Conservation (phyloP, 2,797 vertebrate species). For the Anguilla megastoma region DNA sequence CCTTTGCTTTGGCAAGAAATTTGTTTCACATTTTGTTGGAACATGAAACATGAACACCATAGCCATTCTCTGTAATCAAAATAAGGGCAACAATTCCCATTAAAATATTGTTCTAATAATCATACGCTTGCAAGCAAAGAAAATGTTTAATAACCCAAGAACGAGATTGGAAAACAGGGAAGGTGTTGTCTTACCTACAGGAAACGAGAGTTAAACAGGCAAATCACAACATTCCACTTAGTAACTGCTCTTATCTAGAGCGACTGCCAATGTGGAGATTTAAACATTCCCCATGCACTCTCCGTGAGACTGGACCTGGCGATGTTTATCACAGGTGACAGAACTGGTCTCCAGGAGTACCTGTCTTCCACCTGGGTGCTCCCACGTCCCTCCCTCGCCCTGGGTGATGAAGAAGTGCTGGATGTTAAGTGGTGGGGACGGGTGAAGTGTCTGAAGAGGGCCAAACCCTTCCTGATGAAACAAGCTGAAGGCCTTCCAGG, state of each 20-base stretch:
- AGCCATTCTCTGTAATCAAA: background rate
- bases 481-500: background rate
- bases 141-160: background rate
- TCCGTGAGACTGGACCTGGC: background rate
- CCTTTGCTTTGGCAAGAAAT: background rate
- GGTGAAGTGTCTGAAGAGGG: background rate
- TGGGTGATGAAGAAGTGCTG: conserved; percentile 9
- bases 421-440: background rate
- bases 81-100: too few relatives aligned
- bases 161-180: background rate
- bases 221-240: background rate
- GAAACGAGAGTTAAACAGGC: too few relatives aligned
- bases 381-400: conserved; percentile 14
- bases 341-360: background rate
- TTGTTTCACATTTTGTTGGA: conserved; percentile 3
- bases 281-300: background rate
- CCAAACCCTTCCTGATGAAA: background rate
- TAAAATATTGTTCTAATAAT: too few relatives aligned
- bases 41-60: background rate
- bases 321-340: background rate
- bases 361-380: background rate
- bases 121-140: too few relatives aligned
- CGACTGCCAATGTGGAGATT: too few relatives aligned
- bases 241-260: too few relatives aligned
- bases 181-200: background rate